These are phyloP conservation scores for Kryphioiulus occultus DNA, from an alignment of 2,888 invertebrate species.

Conservation along the genomic window DNA sequence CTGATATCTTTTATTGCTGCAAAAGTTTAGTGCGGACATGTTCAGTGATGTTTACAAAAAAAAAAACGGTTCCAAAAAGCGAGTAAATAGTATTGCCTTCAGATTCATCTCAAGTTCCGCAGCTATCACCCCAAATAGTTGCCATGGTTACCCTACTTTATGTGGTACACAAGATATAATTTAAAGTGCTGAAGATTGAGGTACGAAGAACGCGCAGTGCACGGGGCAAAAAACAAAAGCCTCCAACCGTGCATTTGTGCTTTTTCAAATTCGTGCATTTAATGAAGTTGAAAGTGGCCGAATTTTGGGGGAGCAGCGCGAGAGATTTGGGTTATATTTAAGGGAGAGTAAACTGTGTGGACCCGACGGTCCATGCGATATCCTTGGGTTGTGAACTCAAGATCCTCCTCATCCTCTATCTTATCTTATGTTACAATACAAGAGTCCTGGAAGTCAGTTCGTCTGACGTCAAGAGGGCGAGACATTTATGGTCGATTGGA, in stretches of 20 bases:
- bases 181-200: constrained; percentile 3
- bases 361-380: background rate
- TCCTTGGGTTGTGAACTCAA: background rate
- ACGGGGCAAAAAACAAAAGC: constrained; percentile 1
- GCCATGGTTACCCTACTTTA: background rate
- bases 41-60: background rate
- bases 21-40: background rate
- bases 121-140: constrained; percentile 1
- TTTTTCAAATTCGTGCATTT: background rate
- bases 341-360: background rate
- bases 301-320: background rate
- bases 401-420: background rate
- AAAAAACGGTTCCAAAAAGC: background rate
- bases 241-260: background rate
- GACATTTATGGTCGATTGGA: background rate
- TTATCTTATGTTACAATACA: background rate
- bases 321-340: background rate
- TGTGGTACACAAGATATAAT: background rate
- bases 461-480: background rate
- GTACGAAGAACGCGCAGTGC: background rate
- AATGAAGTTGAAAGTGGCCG: background rate
- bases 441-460: too few species aligned
- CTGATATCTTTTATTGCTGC: background rate
- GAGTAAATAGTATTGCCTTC: background rate
- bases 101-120: background rate